Evolutionary conservation across 2,888 invertebrate genomes (phyloP), one percentile per base, ranked within the genome.

Genomic region (Trachelus iudaicus): DNA sequence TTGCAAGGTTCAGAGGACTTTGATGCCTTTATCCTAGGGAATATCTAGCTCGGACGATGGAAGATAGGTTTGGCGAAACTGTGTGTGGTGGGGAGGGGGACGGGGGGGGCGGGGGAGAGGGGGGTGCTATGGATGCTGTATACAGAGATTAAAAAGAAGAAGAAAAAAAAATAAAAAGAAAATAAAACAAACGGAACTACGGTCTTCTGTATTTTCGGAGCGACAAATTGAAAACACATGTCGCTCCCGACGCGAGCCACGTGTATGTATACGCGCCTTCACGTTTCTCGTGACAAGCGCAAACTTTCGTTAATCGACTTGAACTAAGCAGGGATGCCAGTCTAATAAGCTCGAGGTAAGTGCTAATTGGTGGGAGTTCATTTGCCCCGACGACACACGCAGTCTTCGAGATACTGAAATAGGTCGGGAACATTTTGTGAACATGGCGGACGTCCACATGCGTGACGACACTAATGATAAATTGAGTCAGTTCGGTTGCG

Each of bases 221-320:
- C 82, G 85, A 83, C 82, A 85, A 85, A 85, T 85, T 85, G 83
- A 83, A 85, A 85, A 83, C 84, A 85, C 79, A 81, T 85, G 84
- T 84, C 71, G 31, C 71, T 56, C 31, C 31, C 81, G 83, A 79
- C 79, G 75, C 40, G 77, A 69, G 82, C 79, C 82, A 81, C 81
- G 81, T 83, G 83, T 80, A 76, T 69, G 34, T 73, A 35, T 73
- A 69, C 73, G 15, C 68, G 40, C 56, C 73, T 73, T 40, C 31
- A 15, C 56, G 33, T 34, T n/a, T 13, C 76, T 79, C 81, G 80
- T 83, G 83, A 83, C 83, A 83, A 79, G 76, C 73, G 78, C 75
- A 77, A 76, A 83, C 79, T 83, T 83, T 83, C 82, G 83, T 83
- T 83, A 83, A 83, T 83, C 82, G 82, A 83, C 78, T 79, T 75